Percentiles rank a stretch among this genome's conserved stretches.
Evolutionary conservation across 2,888 invertebrate genomes (phyloP).

Genomic region (Oligia fasciuncula): DNA sequence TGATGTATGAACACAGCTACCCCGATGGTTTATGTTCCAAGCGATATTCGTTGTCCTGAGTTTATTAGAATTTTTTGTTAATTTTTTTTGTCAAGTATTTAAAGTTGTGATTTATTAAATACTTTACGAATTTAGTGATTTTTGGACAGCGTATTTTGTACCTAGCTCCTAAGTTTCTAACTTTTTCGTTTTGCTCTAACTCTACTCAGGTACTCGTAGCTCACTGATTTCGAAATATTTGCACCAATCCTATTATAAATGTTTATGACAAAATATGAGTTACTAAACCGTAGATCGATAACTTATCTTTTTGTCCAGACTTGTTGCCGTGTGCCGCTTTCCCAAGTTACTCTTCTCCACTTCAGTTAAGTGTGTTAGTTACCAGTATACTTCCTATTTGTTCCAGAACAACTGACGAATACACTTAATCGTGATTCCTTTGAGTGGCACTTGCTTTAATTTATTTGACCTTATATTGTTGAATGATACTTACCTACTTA

Average conservation of each 20-base stretch:
- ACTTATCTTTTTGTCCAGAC: not conserved
- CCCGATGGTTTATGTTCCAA: conserved; percentile 29
- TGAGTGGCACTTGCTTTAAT: conserved; percentile 26
- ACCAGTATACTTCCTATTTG: conserved; percentile 23
- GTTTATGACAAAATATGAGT: not conserved
- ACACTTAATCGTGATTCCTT: conserved; percentile 17
- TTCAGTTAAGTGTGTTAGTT: conserved; percentile 27
- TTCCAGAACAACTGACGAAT: conserved; percentile 17
- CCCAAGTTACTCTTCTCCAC: conserved; percentile 1
- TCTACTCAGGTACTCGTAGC: not conserved
- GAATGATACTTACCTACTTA: conserved; percentile 1
- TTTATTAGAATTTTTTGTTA: not conserved
- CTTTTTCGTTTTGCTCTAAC: not conserved
- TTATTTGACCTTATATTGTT: conserved; percentile 16
- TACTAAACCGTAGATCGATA: not conserved
- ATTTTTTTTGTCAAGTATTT: not conserved
- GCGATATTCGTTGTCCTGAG: not conserved
- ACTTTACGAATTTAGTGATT: not conserved
- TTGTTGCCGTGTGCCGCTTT: not conserved
- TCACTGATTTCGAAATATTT: not conserved
- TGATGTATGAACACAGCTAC: conserved; percentile 53
- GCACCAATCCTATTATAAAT: not conserved
- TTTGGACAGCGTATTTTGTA: not conserved
- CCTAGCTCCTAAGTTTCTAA: not conserved
- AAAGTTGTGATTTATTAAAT: not conserved